Percentiles rank a stretch among this genome's conserved stretches.
Conservation (phyloP, 2,113 vertebrate genomes). For the Atlantisia rogersi region DNA sequence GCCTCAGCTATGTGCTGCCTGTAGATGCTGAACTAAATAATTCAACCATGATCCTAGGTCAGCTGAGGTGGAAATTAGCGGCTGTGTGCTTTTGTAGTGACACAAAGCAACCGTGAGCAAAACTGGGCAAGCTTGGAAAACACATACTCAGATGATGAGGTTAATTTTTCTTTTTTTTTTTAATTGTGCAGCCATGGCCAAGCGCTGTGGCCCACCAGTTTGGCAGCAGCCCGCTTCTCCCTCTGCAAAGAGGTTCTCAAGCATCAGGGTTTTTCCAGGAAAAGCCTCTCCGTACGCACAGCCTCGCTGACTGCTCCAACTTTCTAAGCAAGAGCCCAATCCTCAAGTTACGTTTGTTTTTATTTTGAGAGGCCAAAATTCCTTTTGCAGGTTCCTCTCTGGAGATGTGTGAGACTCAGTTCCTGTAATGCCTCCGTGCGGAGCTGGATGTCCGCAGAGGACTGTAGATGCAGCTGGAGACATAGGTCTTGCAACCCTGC, state of each 20-base stretch:
- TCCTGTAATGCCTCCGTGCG: not conserved
- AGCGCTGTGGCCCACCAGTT: not conserved
- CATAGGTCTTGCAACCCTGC: not conserved
- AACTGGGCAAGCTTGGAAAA: not conserved
- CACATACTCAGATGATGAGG: not conserved
- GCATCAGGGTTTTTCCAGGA: not conserved
- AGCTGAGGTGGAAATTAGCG: not conserved
- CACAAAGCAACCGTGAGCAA: not conserved
- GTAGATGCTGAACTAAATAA: not conserved
- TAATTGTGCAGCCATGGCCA: not conserved
- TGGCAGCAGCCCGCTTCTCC: not conserved
- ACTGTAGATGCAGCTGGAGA: not conserved
- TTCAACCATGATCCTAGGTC: not conserved
- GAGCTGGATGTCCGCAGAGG: not conserved
- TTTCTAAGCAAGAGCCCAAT: not conserved
- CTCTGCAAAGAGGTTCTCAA: not conserved
- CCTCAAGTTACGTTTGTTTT: not conserved
- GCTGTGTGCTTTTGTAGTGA: not conserved
- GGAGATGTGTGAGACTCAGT: not conserved
- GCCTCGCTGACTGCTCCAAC: not conserved
- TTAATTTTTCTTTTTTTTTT: slow-evolving; percentile 4
- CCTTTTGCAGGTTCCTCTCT: not conserved
- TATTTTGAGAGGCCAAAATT: not conserved
- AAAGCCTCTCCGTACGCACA: not conserved
- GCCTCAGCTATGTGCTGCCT: not conserved